phyloP scores from a whole-genome alignment of 2,888 invertebrate species.

The Lepidochrysops patricia region DNA sequence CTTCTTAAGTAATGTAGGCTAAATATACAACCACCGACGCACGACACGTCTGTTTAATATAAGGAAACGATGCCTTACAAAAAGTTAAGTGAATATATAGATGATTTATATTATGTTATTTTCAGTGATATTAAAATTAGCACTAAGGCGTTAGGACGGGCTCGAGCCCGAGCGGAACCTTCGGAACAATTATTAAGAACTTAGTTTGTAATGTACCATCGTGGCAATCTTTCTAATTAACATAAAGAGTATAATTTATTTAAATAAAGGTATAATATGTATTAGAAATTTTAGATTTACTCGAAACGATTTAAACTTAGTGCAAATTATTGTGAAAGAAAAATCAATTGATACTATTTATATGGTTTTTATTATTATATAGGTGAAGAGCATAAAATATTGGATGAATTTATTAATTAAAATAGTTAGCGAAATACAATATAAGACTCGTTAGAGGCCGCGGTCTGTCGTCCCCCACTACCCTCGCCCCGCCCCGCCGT shows the following conservation, averaged over 20 bases:
- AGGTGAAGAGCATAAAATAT: constrained; percentile 70
- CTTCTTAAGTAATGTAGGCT: constrained; percentile 50
- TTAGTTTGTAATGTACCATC: constrained; percentile 70
- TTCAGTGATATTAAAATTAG: constrained; percentile 61
- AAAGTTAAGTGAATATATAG: constrained; percentile 69
- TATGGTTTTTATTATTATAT: constrained; percentile 71
- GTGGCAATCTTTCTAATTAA: constrained; percentile 70
- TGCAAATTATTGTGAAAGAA: constrained; percentile 69
- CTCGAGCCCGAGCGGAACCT: constrained; percentile 51
- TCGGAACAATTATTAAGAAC: constrained; percentile 70
- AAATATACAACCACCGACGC: constrained; percentile 67
- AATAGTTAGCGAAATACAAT: constrained; percentile 75
- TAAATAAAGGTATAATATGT: constrained; percentile 69
- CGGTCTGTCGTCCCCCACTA: constrained; percentile 55
- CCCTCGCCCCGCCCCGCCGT: constrained; percentile 22
- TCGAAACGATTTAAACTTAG: constrained; percentile 63
- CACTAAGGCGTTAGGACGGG: constrained; percentile 47
- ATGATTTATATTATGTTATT: constrained; percentile 69
- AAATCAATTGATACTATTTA: constrained; percentile 72
- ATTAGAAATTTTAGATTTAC: constrained; percentile 75
- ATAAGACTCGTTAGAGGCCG: constrained; percentile 71
- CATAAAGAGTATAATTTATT: constrained; percentile 73
- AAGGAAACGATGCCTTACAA: constrained; percentile 70
- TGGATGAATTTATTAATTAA: constrained; percentile 75
- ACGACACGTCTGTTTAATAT: constrained; percentile 65